phyloP scores from a whole-genome alignment of 2,113 vertebrate species.

The Myotis brandtii region DNA sequence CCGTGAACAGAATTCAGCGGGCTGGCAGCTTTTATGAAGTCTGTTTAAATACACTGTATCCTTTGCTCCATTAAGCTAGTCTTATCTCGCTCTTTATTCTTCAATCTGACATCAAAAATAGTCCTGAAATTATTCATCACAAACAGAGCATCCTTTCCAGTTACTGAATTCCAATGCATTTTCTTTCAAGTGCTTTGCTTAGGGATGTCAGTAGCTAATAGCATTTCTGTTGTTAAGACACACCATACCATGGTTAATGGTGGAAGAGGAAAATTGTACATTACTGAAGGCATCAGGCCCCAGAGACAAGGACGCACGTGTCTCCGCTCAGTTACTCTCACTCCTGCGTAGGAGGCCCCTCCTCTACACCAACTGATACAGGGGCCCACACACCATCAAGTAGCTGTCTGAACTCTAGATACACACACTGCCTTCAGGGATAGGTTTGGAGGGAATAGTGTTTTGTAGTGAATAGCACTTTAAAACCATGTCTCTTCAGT shows the following conservation, averaged over 20 bases:
- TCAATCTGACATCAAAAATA: slow-evolving; percentile 36
- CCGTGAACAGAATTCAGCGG: background rate
- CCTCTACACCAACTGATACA: background rate
- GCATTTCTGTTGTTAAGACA: slow-evolving; percentile 52
- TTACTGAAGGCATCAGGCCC: background rate
- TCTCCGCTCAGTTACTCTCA: background rate
- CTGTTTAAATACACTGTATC: background rate
- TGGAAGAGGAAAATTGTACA: background rate
- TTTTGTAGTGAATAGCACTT: background rate
- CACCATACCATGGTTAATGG: slow-evolving; percentile 46
- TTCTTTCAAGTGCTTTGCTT: slow-evolving; percentile 48
- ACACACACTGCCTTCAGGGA: background rate
- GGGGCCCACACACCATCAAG: background rate
- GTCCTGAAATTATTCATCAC: slow-evolving; percentile 35
- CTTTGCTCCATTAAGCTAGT: slow-evolving; percentile 34
- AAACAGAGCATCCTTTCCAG: slow-evolving; percentile 19
- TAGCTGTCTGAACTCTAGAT: background rate
- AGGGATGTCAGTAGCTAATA: slow-evolving; percentile 11
- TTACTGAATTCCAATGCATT: slow-evolving; percentile 47
- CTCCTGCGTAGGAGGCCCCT: background rate
- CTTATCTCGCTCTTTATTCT: slow-evolving; percentile 56
- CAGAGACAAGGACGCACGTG: background rate
- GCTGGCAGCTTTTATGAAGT: background rate
- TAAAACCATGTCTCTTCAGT: background rate
- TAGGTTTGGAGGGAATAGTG: background rate